Conservation (phyloP, 1,140 invertebrate species). For the Dolichoris vasculosae region DNA sequence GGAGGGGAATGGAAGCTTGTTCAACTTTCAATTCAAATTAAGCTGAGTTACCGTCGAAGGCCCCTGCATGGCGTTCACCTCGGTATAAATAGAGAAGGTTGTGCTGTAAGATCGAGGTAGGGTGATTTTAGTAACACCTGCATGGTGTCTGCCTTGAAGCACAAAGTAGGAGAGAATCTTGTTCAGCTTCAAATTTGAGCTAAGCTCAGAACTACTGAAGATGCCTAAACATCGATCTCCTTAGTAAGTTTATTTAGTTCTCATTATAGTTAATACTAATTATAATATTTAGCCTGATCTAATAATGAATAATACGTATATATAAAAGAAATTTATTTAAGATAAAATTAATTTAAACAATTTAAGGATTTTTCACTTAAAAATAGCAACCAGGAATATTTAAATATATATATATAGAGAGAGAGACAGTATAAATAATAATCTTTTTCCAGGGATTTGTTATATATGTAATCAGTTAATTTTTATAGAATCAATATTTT, state of each 20-base stretch:
- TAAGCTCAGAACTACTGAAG: not conserved
- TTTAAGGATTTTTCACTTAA: not conserved
- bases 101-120: not conserved
- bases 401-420: too few species aligned
- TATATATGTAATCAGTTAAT: not conserved
- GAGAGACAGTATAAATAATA: too few species aligned
- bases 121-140: not conserved
- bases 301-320: not conserved
- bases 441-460: not conserved
- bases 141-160: not conserved
- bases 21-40: constrained; percentile 30
- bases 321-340: not conserved
- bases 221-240: not conserved
- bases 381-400: not conserved
- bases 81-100: not conserved
- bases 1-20: not conserved
- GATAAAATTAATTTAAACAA: not conserved
- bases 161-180: not conserved
- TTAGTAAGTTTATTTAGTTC: not conserved
- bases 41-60: not conserved
- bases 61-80: not conserved
- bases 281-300: not conserved
- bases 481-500: not conserved
- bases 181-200: not conserved
- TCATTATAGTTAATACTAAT: not conserved